Evolutionary conservation across 2,888 invertebrate genomes (phyloP).

Genomic region (Tenthredo notha): DNA sequence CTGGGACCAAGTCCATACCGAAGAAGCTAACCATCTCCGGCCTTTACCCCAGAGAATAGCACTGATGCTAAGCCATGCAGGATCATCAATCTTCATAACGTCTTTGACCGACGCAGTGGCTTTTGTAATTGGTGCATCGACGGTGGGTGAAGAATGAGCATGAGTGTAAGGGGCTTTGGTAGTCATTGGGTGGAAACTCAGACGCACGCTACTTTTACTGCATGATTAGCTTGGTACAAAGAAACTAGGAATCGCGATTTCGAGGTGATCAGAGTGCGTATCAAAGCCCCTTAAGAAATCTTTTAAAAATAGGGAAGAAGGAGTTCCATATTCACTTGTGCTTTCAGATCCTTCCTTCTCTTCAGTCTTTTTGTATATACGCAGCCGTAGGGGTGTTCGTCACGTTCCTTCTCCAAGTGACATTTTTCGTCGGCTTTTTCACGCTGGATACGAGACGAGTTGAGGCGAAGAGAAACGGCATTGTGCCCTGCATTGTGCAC

Average conservation of each 20-base stretch:
- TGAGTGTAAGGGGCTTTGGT: neutral
- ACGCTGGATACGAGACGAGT: slow-evolving; percentile 86
- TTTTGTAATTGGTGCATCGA: slow-evolving; percentile 88
- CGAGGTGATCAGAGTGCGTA: no score
- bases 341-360: slow-evolving; percentile 86
- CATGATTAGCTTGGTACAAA: no score
- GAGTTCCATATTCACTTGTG: neutral
- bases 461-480: slow-evolving; percentile 83
- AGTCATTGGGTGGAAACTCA: no score
- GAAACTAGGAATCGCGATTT: no score
- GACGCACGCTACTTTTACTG: no score
- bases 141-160: slow-evolving; percentile 78
- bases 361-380: slow-evolving; percentile 91
- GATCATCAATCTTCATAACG: slow-evolving; percentile 91
- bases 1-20: slow-evolving; percentile 84
- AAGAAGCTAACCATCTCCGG: slow-evolving; percentile 79
- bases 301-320: slow-evolving; percentile 13
- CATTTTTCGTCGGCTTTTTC: slow-evolving; percentile 90
- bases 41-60: slow-evolving; percentile 85
- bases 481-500: slow-evolving; percentile 85
- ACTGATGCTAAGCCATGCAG: slow-evolving; percentile 88
- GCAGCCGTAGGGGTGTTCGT: slow-evolving; percentile 88
- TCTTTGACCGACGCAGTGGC: slow-evolving; percentile 91
- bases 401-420: slow-evolving; percentile 87
- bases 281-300: neutral